Conservation (phyloP, 2,113 vertebrate species). For the Paradisaea rubra region DNA sequence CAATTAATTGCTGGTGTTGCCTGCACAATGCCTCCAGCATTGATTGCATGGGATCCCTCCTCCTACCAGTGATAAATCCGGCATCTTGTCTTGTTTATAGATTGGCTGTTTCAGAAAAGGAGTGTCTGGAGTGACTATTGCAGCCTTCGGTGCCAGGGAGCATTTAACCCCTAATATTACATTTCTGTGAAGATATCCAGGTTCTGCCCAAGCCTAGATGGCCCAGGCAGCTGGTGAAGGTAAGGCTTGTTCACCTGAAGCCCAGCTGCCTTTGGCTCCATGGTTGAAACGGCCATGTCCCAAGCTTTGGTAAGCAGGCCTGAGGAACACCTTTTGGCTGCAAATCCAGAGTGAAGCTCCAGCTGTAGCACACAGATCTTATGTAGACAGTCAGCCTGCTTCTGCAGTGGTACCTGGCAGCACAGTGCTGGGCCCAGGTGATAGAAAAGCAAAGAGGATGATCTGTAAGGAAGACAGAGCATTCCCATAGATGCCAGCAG, state of each 20-base stretch:
- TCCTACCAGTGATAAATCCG: neutral
- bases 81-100: neutral
- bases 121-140: neutral
- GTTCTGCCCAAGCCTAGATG: neutral
- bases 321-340: neutral
- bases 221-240: neutral
- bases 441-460: neutral
- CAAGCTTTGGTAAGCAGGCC: neutral
- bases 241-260: neutral
- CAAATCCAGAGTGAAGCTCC: neutral
- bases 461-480: neutral
- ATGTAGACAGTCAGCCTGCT: neutral
- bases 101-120: neutral
- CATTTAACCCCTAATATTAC: neutral
- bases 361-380: neutral
- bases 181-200: neutral
- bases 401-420: neutral
- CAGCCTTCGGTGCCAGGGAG: neutral
- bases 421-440: neutral
- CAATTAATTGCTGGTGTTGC: constrained; percentile 10
- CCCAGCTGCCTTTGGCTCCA: neutral
- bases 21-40: neutral
- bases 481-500: neutral
- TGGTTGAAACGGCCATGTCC: neutral
- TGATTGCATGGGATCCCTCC: neutral